These are phyloP conservation scores for Pelvicachromis taeniatus DNA, from an alignment of 2,113 vertebrate genomes.

Conservation along the genomic window DNA sequence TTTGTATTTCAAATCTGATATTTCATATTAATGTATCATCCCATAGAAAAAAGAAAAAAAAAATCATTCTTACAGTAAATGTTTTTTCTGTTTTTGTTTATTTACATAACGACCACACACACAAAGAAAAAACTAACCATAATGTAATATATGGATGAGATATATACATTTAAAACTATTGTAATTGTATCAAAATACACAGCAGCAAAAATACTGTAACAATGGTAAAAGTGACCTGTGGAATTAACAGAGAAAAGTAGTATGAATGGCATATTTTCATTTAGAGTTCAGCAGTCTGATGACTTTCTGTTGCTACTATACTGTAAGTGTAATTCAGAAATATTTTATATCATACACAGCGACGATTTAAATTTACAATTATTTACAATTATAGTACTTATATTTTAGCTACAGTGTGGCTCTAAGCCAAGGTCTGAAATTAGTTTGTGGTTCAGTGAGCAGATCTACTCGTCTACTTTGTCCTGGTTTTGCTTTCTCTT, in stretches of 20 bases:
- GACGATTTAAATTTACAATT: background rate
- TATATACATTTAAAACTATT: background rate
- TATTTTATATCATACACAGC: background rate
- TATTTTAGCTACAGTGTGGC: background rate
- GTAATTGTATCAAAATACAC: background rate
- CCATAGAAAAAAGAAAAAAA: background rate
- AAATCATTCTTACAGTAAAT: background rate
- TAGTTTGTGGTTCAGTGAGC: background rate
- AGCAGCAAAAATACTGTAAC: background rate
- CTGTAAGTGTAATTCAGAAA: background rate
- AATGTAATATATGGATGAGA: background rate
- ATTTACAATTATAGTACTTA: no score
- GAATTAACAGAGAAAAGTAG: background rate
- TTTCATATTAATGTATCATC: background rate
- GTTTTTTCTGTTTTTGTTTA: no score
- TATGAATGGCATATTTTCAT: background rate
- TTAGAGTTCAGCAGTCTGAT: background rate
- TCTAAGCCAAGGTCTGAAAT: background rate
- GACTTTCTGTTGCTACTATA: background rate
- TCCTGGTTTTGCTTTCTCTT: background rate
- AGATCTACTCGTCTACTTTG: background rate
- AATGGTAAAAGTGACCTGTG: background rate
- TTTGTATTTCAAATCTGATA: background rate
- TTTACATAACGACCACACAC: background rate
- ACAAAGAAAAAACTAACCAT: background rate